Base-by-base conservation (phyloP, 2,888 invertebrate species). In the Tetranychus truncatus region DNA sequence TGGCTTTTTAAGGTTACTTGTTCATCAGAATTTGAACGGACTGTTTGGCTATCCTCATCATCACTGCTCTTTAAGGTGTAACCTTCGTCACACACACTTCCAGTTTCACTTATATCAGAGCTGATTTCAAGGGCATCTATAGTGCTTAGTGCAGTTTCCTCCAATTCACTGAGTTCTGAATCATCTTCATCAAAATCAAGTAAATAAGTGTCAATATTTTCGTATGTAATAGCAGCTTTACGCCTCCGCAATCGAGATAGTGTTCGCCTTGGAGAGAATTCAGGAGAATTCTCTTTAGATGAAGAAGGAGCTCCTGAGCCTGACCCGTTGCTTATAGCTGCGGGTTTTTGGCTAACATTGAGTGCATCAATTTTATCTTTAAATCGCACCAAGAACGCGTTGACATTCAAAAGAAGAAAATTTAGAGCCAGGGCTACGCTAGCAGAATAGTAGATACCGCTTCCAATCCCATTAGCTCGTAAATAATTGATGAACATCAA, bases 101-200 rank as follows among this genome's bases (percentile, higher is more conserved):
- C 71, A 72, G 71, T 34, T 65, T 74, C 74, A 72, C 76, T 76
- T n/a, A 77, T 77, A 75, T 80, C 80, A 65, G 76, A 78, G 34
- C 76, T 72, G 9, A 76, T 76, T 45, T 76, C 76, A 15, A 76
- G 74, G 9, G 75, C 76, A 75, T 76, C 76, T 20, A 76, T 75
- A 46, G 76, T 76, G 74, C 76, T 76, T 71, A 76, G 71, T 45
- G 74, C 76, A 20, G 76, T 76, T 45, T 76, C 76, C 34, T 75
- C 75, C n/a, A 74, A 46, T 71, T 75, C 75, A 55, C 74, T 75
- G 46, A 75, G 21, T 18, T 75, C 75, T 21, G 73, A 73, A 73
- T 75, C 75, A 69, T 75, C 74, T 34, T 75, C 75, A 72, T 34
- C 34, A 15, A 73, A 55, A 73, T 75, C 74, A 20, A 75, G 34